These are phyloP conservation scores for Synaphobranchus kaupii DNA, from an alignment of 2,797 vertebrate species.

Conservation along the genomic window DNA sequence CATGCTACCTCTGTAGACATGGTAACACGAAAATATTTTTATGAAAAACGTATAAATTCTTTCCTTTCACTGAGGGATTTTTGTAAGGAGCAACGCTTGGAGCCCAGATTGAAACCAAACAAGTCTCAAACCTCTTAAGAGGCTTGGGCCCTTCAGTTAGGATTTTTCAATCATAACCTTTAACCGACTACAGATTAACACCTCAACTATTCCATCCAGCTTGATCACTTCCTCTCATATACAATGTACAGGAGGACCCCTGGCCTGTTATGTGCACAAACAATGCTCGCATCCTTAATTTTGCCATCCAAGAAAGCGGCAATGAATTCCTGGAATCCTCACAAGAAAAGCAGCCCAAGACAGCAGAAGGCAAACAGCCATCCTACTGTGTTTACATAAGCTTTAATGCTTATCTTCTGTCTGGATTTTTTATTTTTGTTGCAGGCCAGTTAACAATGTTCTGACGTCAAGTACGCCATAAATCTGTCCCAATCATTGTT, in stretches of 20 bases:
- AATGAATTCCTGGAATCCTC: slow-evolving; percentile 53
- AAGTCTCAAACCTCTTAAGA: not conserved
- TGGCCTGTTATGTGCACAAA: slow-evolving; percentile 33
- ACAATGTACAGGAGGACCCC: not conserved
- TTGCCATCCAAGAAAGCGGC: slow-evolving; percentile 39
- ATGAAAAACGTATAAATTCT: not conserved
- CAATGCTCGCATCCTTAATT: slow-evolving; percentile 47
- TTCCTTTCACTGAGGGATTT: not conserved
- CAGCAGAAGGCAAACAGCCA: slow-evolving; percentile 64
- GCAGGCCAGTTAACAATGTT: slow-evolving; percentile 62
- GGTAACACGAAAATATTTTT: not conserved
- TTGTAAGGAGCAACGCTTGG: not conserved
- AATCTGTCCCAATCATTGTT: slow-evolving; percentile 66
- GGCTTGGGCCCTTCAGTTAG: not conserved
- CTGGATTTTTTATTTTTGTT: slow-evolving; percentile 68
- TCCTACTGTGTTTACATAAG: slow-evolving; percentile 69
- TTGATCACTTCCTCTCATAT: slow-evolving; percentile 8
- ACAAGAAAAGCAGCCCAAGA: slow-evolving; percentile 65
- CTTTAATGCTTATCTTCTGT: slow-evolving; percentile 74
- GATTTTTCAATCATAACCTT: not conserved
- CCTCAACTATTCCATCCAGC: not conserved
- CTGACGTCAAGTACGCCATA: slow-evolving; percentile 66
- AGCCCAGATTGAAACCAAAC: not conserved
- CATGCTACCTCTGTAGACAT: not conserved
- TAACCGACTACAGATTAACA: not conserved